Evolutionary conservation across 2,113 vertebrate species (phyloP).

Genomic region (Boleophthalmus pectinirostris): DNA sequence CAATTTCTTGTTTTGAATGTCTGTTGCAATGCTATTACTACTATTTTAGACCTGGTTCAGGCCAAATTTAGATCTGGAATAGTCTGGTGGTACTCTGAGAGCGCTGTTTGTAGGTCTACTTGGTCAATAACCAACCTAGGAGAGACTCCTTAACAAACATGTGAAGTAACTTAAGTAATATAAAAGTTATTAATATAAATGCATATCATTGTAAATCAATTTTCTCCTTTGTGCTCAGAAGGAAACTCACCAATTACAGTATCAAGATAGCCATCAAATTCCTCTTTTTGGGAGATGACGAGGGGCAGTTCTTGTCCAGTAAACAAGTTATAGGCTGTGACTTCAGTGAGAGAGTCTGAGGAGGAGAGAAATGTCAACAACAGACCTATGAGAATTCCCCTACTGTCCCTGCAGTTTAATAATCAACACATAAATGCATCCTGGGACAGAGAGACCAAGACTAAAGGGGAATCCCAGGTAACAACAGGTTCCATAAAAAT

Average conservation of each 20-base stretch:
- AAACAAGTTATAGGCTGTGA: conserved; percentile 86
- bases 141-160: not conserved
- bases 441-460: conserved; percentile 15
- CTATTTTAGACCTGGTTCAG: too few species aligned
- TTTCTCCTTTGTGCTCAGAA: not conserved
- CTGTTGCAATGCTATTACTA: too few species aligned
- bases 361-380: conserved; percentile 43
- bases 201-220: too few species aligned
- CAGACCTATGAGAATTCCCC: conserved; percentile 30
- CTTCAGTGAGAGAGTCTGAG: conserved; percentile 86
- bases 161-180: not conserved
- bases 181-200: not conserved
- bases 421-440: conserved; percentile 49
- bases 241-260: conserved; percentile 85
- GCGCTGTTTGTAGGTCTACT: too few species aligned
- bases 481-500: not conserved
- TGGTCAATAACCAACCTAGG: too few species aligned
- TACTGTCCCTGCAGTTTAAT: conserved; percentile 44
- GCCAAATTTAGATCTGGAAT: too few species aligned
- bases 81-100: too few species aligned
- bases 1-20: too few species aligned
- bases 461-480: conserved; percentile 60
- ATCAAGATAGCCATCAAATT: conserved; percentile 84
- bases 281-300: conserved; percentile 79
- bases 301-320: conserved; percentile 89